A percentile compares a stretch with the other conserved stretches of the same genome.
phyloP scores from a whole-genome alignment of 2,113 vertebrate species.

The Nothoprocta perdicaria region DNA sequence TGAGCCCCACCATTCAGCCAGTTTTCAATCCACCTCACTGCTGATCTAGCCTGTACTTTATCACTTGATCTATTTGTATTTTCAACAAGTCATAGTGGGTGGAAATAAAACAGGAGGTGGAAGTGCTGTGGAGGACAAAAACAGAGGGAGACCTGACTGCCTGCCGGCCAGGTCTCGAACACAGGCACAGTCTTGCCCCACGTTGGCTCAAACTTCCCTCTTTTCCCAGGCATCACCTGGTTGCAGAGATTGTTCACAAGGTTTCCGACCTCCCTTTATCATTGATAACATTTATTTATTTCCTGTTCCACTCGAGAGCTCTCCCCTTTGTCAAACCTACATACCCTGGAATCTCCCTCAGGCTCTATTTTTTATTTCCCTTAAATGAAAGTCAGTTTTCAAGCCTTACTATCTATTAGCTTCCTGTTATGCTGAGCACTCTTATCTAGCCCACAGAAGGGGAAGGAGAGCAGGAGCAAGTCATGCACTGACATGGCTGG shows the following conservation, averaged over 20 bases:
- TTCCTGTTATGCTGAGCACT: neutral
- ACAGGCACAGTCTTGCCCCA: neutral
- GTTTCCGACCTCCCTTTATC: neutral
- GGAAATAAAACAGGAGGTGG: neutral
- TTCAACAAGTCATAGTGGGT: neutral
- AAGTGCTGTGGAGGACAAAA: neutral
- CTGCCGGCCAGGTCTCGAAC: neutral
- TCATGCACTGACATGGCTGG: neutral
- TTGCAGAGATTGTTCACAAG: no score
- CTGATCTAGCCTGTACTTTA: neutral
- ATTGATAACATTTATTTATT: neutral
- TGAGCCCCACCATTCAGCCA: neutral
- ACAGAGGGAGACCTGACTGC: neutral
- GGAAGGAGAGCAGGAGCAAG: neutral
- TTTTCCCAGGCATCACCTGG: neutral
- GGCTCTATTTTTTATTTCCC: neutral
- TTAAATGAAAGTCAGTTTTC: neutral
- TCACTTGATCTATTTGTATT: neutral
- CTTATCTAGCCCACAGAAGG: neutral
- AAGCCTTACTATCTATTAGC: neutral
- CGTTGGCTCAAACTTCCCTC: neutral
- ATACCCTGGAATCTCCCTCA: neutral
- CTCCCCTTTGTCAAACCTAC: neutral
- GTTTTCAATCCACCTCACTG: neutral
- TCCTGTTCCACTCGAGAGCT: neutral